Conservation (phyloP, 1,140 invertebrate genomes). For the Littorina saxatilis region DNA sequence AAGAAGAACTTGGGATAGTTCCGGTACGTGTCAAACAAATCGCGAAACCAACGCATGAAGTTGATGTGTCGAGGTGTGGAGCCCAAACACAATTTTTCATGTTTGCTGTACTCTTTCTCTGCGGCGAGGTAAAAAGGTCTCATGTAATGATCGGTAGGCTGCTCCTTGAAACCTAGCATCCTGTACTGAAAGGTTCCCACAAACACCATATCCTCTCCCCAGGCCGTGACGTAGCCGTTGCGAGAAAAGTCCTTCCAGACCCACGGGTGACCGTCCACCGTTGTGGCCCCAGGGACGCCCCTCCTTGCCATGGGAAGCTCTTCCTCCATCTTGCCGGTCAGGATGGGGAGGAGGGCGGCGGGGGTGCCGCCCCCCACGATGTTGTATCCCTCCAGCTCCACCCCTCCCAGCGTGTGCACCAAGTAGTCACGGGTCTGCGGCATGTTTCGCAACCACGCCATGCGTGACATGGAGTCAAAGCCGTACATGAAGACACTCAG, state of each 20-base stretch:
- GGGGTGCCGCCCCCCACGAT: slow-evolving; percentile 92
- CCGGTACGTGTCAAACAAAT: too few species aligned
- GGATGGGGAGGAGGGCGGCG: slow-evolving; percentile 94
- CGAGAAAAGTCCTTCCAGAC: slow-evolving; percentile 73
- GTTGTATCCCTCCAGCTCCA: too few species aligned
- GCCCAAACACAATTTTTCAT: too few species aligned
- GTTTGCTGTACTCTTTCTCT: slow-evolving; percentile 79
- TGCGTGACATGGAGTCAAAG: slow-evolving; percentile 92
- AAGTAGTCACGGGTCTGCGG: too few species aligned
- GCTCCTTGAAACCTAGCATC: too few species aligned
- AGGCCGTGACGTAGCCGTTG: slow-evolving; percentile 85
- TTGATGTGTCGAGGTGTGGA: too few species aligned
- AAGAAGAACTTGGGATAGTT: too few species aligned
- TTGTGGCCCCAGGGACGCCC: slow-evolving; percentile 81
- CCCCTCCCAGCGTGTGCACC: too few species aligned
- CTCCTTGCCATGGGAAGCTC: slow-evolving; percentile 79
- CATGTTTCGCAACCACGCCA: slow-evolving; percentile 90
- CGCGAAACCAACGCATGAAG: too few species aligned
- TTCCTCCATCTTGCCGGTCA: too few species aligned
- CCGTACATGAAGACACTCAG: slow-evolving; percentile 92
- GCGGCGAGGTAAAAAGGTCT: slow-evolving; percentile 87
- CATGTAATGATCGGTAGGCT: slow-evolving; percentile 94
- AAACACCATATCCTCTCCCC: slow-evolving; percentile 84
- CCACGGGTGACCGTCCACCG: slow-evolving; percentile 85
- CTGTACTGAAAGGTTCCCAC: slow-evolving; percentile 93